Conservation (phyloP, 1,140 invertebrate genomes). For the Asobara japonica region DNA sequence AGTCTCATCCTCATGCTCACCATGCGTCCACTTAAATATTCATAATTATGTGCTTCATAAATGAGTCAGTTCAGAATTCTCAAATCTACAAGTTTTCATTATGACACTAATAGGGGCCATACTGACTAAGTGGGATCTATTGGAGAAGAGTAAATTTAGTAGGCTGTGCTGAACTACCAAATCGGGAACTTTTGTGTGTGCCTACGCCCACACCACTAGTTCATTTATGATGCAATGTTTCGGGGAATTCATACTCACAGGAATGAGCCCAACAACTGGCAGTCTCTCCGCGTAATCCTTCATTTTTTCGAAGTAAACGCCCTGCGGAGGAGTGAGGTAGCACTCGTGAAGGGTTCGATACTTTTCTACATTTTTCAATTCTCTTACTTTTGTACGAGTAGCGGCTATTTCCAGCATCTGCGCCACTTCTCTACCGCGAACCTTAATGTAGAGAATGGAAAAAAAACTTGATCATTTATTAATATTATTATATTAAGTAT, state of each 20-base stretch:
- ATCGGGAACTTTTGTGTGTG: too few species aligned
- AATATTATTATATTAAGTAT: too few species aligned
- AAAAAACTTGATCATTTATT: neutral
- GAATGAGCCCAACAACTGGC: slow-evolving; percentile 40
- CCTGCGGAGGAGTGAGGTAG: slow-evolving; percentile 24
- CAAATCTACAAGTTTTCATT: too few species aligned
- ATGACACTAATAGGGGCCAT: too few species aligned
- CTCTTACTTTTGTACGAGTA: slow-evolving; percentile 29
- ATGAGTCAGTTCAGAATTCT: too few species aligned
- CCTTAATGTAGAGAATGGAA: slow-evolving; percentile 16
- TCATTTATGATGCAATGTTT: neutral
- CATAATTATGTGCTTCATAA: too few species aligned
- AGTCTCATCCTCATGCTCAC: too few species aligned
- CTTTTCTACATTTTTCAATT: slow-evolving; percentile 22
- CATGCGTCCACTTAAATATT: too few species aligned
- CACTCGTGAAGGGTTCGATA: slow-evolving; percentile 30
- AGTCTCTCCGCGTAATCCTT: slow-evolving; percentile 42
- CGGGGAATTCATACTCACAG: slow-evolving; percentile 36
- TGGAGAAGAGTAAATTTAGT: too few species aligned
- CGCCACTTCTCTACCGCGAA: slow-evolving; percentile 29
- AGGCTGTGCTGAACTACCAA: too few species aligned
- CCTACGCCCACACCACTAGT: too few species aligned
- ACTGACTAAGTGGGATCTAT: too few species aligned
- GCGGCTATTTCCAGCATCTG: slow-evolving; percentile 33
- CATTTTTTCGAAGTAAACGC: slow-evolving; percentile 45